Conservation (phyloP, 2,888 invertebrate species). For the Bursaphelenchus okinawaensis region DNA sequence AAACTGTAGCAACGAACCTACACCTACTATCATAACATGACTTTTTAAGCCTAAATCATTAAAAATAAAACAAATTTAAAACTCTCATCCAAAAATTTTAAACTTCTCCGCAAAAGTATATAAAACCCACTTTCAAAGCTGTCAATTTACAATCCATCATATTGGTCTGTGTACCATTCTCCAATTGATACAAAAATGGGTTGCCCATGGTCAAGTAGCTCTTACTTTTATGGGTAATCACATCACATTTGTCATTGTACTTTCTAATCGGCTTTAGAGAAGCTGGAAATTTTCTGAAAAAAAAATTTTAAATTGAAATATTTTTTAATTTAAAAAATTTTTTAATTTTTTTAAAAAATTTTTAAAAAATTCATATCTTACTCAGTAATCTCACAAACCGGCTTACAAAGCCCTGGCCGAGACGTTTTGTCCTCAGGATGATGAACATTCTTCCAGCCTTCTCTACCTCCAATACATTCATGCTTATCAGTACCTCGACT, state of each 20-base stretch:
- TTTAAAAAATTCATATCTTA: not conserved
- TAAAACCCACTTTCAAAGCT: too few species aligned
- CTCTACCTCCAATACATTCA: not conserved
- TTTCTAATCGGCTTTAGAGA: not conserved
- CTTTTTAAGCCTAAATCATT: too few species aligned
- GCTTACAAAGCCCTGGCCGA: conserved; percentile 6
- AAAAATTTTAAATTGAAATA: not conserved
- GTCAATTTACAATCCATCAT: too few species aligned
- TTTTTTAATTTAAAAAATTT: not conserved
- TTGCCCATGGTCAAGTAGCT: not conserved
- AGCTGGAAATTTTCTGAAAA: not conserved
- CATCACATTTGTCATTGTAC: not conserved
- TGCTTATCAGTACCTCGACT: conserved; percentile 6
- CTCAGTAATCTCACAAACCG: not conserved
- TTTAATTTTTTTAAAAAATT: not conserved
- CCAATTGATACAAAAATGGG: not conserved
- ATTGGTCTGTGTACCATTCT: too few species aligned
- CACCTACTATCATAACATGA: too few species aligned
- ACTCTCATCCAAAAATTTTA: too few species aligned
- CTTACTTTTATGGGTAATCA: not conserved
- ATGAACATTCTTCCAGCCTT: conserved; percentile 7
- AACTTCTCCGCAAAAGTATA: too few species aligned
- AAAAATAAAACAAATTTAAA: too few species aligned
- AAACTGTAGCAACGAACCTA: too few species aligned
- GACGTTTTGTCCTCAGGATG: not conserved